Conservation (phyloP, 2,888 invertebrate species). For the Beris morrisii region DNA sequence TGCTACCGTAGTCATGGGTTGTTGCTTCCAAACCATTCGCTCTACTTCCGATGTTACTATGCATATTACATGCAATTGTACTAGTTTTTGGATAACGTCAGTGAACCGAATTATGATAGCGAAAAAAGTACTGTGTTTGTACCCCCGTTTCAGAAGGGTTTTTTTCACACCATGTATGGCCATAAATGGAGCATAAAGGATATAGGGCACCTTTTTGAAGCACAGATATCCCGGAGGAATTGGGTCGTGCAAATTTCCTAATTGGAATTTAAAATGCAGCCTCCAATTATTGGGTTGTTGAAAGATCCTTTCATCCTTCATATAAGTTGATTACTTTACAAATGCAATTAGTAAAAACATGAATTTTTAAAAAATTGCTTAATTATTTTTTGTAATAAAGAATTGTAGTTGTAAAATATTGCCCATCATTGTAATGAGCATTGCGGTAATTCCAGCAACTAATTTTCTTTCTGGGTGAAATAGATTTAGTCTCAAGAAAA, state of each 20-base stretch:
- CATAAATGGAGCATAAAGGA: not conserved
- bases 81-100: slow-evolving; percentile 1
- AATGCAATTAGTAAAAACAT: too few relatives aligned
- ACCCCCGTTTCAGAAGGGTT: not conserved
- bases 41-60: not conserved
- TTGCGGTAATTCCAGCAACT: too few relatives aligned
- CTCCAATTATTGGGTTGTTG: not conserved
- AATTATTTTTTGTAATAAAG: too few relatives aligned
- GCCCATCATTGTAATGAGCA: too few relatives aligned
- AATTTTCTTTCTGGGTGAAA: too few relatives aligned
- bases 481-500: too few relatives aligned
- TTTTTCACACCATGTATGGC: not conserved
- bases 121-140: not conserved
- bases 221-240: slow-evolving; percentile 4
- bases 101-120: not conserved
- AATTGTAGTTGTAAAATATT: too few relatives aligned
- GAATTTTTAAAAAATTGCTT: too few relatives aligned
- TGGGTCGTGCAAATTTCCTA: slow-evolving; percentile 6
- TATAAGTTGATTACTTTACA: too few relatives aligned
- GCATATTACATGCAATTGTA: slow-evolving; percentile 1
- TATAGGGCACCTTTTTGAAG: not conserved
- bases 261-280: slow-evolving; percentile 12
- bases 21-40: slow-evolving; percentile 1
- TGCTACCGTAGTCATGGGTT: slow-evolving; percentile 7
- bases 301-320: not conserved